Evolutionary conservation across 2,797 vertebrate species (phyloP).

Genomic region (Pseudomugil gertrudae): DNA sequence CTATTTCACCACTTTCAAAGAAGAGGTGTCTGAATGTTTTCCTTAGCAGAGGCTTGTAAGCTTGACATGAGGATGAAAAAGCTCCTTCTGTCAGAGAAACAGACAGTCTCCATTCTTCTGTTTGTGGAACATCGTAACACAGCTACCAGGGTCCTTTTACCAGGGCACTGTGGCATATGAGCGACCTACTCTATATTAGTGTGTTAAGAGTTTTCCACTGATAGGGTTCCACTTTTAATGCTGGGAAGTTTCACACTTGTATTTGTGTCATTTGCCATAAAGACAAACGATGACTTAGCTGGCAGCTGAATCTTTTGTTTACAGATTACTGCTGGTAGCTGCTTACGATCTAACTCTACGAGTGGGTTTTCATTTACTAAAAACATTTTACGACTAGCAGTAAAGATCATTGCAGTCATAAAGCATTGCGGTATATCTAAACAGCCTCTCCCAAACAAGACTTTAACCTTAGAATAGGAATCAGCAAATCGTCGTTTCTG

Average conservation of each 20-base stretch:
- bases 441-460: slow-evolving; percentile 14
- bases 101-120: slow-evolving; percentile 4
- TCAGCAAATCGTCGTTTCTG: neutral
- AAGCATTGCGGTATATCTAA: slow-evolving; percentile 1
- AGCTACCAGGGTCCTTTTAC: slow-evolving; percentile 15
- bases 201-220: slow-evolving; percentile 7
- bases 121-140: slow-evolving; percentile 31
- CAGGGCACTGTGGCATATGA: slow-evolving; percentile 35
- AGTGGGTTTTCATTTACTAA: slow-evolving; percentile 19
- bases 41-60: neutral
- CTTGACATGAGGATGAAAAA: neutral
- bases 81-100: slow-evolving; percentile 1
- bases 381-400: slow-evolving; percentile 26
- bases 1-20: neutral
- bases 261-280: neutral
- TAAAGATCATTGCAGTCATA: slow-evolving; percentile 19
- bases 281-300: neutral
- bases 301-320: neutral
- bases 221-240: neutral
- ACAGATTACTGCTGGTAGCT: neutral
- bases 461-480: slow-evolving; percentile 22
- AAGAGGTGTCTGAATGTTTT: slow-evolving; percentile 11
- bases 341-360: slow-evolving; percentile 7
- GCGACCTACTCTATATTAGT: slow-evolving; percentile 3
- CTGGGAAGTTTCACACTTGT: neutral